These are phyloP conservation scores for Mormyrus iriodes DNA, from an alignment of 2,113 vertebrate species.

Conservation along the genomic window DNA sequence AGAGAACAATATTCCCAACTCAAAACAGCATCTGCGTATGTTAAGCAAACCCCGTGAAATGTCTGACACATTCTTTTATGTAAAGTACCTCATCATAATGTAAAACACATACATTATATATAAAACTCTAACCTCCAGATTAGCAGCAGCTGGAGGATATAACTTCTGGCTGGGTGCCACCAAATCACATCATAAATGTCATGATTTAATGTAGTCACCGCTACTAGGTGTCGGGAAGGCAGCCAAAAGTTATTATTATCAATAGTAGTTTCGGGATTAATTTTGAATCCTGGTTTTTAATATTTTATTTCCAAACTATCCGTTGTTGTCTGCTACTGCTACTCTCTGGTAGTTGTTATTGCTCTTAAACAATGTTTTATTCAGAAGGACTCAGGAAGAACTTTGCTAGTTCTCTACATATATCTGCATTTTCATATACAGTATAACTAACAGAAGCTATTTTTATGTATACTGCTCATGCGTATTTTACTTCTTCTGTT, in stretches of 20 bases:
- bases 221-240: neutral
- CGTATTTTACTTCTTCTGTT: no score
- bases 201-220: neutral
- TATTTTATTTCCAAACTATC: neutral
- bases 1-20: neutral
- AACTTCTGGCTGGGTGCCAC: conserved; percentile 1
- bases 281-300: neutral
- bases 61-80: neutral
- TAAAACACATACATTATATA: conserved; percentile 4
- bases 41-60: neutral
- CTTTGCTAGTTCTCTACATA: neutral
- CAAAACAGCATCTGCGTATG: neutral
- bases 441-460: neutral
- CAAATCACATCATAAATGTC: neutral
- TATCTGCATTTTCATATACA: neutral
- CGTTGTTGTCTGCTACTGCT: neutral
- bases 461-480: neutral
- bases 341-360: neutral
- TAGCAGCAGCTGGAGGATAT: neutral
- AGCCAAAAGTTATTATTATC: neutral
- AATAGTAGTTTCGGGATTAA: neutral
- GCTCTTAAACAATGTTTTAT: neutral
- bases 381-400: neutral
- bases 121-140: neutral
- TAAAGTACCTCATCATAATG: neutral